Evolutionary conservation across 2,113 vertebrate genomes (phyloP), one percentile per base, ranked within the genome.

Genomic region (Nothobranchius kuhntae): DNA sequence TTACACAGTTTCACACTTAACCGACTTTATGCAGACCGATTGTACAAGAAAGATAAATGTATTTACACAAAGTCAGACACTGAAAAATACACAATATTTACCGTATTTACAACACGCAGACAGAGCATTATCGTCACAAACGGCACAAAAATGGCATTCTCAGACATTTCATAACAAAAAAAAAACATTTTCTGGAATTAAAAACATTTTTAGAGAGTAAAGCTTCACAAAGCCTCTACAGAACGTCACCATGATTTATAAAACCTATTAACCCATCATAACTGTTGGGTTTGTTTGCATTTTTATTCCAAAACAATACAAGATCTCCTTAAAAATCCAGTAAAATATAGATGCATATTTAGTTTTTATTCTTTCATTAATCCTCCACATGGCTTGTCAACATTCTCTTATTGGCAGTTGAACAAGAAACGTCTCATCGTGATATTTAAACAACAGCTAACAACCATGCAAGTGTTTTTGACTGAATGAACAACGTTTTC

Each of bases 1-100:
- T 75, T 60, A 82, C 61, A 70, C 35, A 55, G 48, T 56, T 63
- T 83, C 78, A 89, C 87, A 85, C 74, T 24, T 51, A 76, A 12
- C 26, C 63, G 65, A 82, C 65, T 52, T 62, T 40, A 77, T 42
- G 67, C 45, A 73, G 73, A 77, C 54, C 9, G 26, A 71, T 67
- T 87, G 69, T 80, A 87, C 86, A 77, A 75, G 45, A 61, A 61
- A 67, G 68, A 57, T 57, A 8, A 64, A 71, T 53, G 46, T 86
- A 89, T 88, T 85, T 89, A 62, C 71, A 77, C 84, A 86, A 88
- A 87, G 66, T 81, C 71, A 67, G 79, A 78, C 84, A 86, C 82
- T 67, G 74, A 83, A 87, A 45, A 89, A 87, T 77, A 73, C 82
- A 77, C 69, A 48, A 68, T 83, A 80, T 86, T 24, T 82, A 45